These are phyloP conservation scores for Hemibagrus guttatus DNA, from an alignment of 2,797 vertebrate species.

Conservation along the genomic window DNA sequence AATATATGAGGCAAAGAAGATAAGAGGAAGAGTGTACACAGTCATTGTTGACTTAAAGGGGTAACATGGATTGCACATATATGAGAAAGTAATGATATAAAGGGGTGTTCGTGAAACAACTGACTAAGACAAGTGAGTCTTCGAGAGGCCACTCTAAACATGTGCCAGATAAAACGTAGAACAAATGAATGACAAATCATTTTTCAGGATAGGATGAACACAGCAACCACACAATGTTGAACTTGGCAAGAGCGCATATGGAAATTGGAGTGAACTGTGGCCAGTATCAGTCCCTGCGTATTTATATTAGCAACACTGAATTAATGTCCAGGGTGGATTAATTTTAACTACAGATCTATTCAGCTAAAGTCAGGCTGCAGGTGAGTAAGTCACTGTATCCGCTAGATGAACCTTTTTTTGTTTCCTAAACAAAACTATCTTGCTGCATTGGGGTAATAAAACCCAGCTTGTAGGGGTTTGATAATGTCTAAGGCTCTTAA, in stretches of 20 bases:
- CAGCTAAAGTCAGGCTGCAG: conserved; percentile 49
- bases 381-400: conserved; percentile 51
- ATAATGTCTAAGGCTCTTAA: conserved; percentile 50
- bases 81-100: conserved; percentile 40
- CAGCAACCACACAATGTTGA: conserved; percentile 49
- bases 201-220: conserved; percentile 50
- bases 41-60: conserved; percentile 33
- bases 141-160: conserved; percentile 38
- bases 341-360: conserved; percentile 50
- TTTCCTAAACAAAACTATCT: conserved; percentile 26
- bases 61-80: conserved; percentile 8
- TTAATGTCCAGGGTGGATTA: conserved; percentile 44
- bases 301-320: conserved; percentile 55
- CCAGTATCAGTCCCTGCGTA: conserved; percentile 46
- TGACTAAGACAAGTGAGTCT: conserved; percentile 45
- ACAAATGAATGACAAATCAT: conserved; percentile 57
- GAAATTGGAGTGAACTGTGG: conserved; percentile 42
- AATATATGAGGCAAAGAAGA: conserved; percentile 25
- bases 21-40: conserved; percentile 15
- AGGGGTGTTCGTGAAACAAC: conserved; percentile 44
- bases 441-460: conserved; percentile 59
- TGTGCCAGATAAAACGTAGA: conserved; percentile 53
- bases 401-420: conserved; percentile 54
- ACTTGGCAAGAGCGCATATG: conserved; percentile 47
- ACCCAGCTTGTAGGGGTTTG: conserved; percentile 64